phyloP scores from a whole-genome alignment of 2,888 invertebrate species.

The Lepidochrysops patricia region DNA sequence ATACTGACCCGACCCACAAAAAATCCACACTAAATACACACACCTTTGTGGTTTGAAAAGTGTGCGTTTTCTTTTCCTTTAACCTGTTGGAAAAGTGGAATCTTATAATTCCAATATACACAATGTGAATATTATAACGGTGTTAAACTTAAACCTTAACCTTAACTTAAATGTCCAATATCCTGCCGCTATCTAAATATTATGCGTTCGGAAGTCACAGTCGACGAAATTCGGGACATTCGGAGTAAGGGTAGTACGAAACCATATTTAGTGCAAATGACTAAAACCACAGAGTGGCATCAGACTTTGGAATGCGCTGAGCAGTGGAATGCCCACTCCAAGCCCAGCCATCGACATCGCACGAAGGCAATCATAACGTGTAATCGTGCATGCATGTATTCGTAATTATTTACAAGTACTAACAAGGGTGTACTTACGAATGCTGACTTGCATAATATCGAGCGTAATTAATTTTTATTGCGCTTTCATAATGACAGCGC shows the following conservation, averaged over 20 bases:
- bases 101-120: too few relatives aligned
- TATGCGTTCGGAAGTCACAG: too few relatives aligned
- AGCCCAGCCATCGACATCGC: not conserved
- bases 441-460: not conserved
- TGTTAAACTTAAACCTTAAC: too few relatives aligned
- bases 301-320: not conserved
- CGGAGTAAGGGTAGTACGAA: not conserved
- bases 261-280: conserved; percentile 10
- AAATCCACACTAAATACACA: too few relatives aligned
- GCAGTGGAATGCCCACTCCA: conserved; percentile 1
- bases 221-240: not conserved
- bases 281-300: conserved; percentile 2
- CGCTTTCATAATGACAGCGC: not conserved
- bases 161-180: too few relatives aligned
- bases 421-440: conserved; percentile 5
- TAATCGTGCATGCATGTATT: conserved; percentile 7
- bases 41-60: too few relatives aligned
- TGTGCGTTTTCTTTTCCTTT: too few relatives aligned
- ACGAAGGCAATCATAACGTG: conserved; percentile 3
- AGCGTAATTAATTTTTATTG: conserved; percentile 2
- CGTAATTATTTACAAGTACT: conserved; percentile 10
- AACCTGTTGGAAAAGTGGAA: too few relatives aligned
- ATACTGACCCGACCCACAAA: too few relatives aligned
- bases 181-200: too few relatives aligned
- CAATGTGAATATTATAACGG: too few relatives aligned